A percentile compares a stretch with the other conserved stretches of the same genome.
Evolutionary conservation across 2,888 invertebrate genomes (phyloP).

Genomic region (Erebia aethiops): DNA sequence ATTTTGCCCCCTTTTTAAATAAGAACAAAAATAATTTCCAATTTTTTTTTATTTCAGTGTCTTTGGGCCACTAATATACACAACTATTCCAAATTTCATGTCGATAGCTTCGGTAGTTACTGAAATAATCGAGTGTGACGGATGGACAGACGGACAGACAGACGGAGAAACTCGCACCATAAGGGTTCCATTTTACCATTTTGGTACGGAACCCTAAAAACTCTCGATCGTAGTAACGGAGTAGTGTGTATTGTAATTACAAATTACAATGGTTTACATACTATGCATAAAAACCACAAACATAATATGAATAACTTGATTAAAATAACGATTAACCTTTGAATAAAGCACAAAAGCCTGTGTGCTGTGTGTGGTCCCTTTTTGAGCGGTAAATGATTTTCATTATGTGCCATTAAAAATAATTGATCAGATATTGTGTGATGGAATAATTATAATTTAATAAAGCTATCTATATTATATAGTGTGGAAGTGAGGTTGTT

Average conservation of each 20-base stretch:
- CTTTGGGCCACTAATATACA: too few relatives aligned
- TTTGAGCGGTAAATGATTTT: constrained; percentile 35
- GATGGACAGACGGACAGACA: too few relatives aligned
- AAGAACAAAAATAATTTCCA: too few relatives aligned
- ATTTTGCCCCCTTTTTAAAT: too few relatives aligned
- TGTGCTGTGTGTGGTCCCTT: constrained; percentile 35
- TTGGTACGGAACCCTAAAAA: too few relatives aligned
- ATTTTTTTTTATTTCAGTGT: too few relatives aligned
- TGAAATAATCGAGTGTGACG: too few relatives aligned
- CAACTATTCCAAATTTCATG: too few relatives aligned
- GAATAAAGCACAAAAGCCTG: constrained; percentile 38
- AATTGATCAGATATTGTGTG: constrained; percentile 38
- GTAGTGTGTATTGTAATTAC: constrained; percentile 20
- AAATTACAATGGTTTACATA: constrained; percentile 15
- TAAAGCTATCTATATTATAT: constrained; percentile 27
- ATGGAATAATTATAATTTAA: constrained; percentile 31
- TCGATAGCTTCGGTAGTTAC: too few relatives aligned
- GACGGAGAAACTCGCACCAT: too few relatives aligned
- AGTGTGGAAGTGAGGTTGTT: constrained; percentile 19
- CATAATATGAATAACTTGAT: constrained; percentile 40
- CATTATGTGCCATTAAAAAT: constrained; percentile 38
- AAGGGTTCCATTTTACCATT: too few relatives aligned
- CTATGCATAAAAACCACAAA: constrained; percentile 30
- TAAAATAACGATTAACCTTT: constrained; percentile 45
- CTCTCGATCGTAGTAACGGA: not conserved